Conservation (phyloP, 2,113 vertebrate species). For the Silurus glanis region DNA sequence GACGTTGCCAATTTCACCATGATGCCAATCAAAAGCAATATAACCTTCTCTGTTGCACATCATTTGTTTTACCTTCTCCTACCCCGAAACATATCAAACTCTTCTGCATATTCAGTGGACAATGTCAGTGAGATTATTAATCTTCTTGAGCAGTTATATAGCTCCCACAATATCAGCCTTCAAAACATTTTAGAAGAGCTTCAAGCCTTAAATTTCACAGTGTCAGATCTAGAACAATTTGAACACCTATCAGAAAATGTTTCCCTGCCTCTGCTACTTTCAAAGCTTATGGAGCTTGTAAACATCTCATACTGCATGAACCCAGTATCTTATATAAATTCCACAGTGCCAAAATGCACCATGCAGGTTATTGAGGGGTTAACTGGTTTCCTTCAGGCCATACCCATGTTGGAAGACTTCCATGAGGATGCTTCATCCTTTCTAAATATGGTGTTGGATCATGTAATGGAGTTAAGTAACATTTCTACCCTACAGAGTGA, state of each 20-base stretch:
- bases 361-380: neutral
- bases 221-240: slow-evolving; percentile 51
- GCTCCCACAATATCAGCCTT: slow-evolving; percentile 54
- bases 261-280: slow-evolving; percentile 53
- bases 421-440: neutral
- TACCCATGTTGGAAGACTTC: neutral
- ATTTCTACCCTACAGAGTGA: neutral
- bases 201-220: slow-evolving; percentile 63
- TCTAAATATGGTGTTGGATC: neutral
- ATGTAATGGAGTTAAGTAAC: neutral
- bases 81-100: slow-evolving; percentile 42
- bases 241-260: slow-evolving; percentile 11
- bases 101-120: slow-evolving; percentile 35
- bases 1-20: neutral
- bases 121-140: slow-evolving; percentile 56
- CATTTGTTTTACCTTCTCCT: slow-evolving; percentile 62
- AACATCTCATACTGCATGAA: slow-evolving; percentile 45
- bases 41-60: slow-evolving; percentile 50
- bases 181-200: slow-evolving; percentile 60
- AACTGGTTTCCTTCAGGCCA: neutral
- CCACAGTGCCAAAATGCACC: neutral
- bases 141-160: slow-evolving; percentile 60
- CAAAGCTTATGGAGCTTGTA: slow-evolving; percentile 50
- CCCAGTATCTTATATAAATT: neutral
- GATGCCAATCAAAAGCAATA: slow-evolving; percentile 26